These are phyloP conservation scores for Cliona cf. orientalis DNA, from an alignment of 37 sponge, comb jelly and placozoan genomes.

Conservation along the genomic window DNA sequence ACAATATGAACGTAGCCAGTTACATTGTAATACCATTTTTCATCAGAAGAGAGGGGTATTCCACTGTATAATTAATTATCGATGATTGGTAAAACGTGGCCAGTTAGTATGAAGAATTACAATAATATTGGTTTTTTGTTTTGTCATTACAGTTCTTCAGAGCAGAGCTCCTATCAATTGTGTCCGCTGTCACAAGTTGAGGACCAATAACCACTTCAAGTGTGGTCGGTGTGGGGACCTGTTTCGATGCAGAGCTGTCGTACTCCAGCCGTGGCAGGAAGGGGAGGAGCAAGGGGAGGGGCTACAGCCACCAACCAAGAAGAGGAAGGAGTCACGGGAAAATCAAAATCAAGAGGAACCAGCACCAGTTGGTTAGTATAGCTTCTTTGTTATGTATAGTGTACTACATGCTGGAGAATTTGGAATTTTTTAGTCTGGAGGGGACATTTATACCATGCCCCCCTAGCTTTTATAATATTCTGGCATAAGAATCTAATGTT, in stretches of 20 bases:
- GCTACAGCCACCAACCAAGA: slow-evolving; percentile 1
- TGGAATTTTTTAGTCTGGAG: too few species aligned
- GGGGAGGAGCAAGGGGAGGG: background rate
- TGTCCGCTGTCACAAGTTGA: slow-evolving; percentile 52
- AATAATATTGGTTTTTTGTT: background rate
- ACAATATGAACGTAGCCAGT: background rate
- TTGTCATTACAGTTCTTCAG: slow-evolving; percentile 6
- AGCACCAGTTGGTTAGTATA: background rate
- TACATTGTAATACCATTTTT: too few species aligned
- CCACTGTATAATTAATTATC: too few species aligned
- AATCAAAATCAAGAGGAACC: background rate
- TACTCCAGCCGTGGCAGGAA: background rate
- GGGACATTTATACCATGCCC: too few species aligned
- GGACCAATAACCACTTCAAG: slow-evolving; percentile 34
- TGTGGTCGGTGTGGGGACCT: slow-evolving; percentile 86
- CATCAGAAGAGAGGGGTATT: too few species aligned
- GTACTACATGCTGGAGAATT: too few species aligned
- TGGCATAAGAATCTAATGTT: too few species aligned
- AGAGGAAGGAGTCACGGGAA: background rate
- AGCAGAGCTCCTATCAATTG: slow-evolving; percentile 58
- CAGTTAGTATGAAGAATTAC: background rate
- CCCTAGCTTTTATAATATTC: too few species aligned
- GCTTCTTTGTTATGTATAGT: background rate
- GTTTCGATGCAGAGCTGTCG: slow-evolving; percentile 38
- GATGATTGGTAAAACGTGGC: background rate